A percentile compares a stretch with the other conserved stretches of the same genome.
phyloP scores from a whole-genome alignment of 2,888 invertebrate species.

The Helicoverpa assulta region DNA sequence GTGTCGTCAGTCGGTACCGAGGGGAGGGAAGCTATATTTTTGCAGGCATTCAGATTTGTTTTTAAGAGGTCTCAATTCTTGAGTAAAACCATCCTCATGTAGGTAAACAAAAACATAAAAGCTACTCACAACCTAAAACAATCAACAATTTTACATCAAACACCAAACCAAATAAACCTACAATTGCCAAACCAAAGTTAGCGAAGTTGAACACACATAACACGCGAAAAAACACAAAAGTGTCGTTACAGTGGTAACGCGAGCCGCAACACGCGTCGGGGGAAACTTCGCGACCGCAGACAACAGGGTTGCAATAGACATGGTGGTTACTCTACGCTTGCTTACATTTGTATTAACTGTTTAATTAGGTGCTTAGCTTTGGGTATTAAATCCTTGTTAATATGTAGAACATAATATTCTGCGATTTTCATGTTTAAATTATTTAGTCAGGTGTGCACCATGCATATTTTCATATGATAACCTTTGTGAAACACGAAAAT shows the following conservation, averaged over 20 bases:
- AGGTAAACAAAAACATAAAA: neutral
- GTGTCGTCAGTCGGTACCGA: neutral
- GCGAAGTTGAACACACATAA: constrained; percentile 47
- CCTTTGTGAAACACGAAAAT: no score
- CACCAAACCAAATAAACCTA: constrained; percentile 30
- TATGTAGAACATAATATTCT: no score
- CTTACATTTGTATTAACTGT: constrained; percentile 1
- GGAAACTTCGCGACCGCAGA: constrained; percentile 61
- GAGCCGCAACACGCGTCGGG: constrained; percentile 49
- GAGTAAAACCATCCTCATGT: neutral
- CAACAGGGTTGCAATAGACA: constrained; percentile 46
- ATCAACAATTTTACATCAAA: neutral
- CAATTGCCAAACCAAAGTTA: constrained; percentile 41
- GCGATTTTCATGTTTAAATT: no score
- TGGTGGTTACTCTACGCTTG: constrained; percentile 46
- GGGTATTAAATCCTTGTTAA: neutral
- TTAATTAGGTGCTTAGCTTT: neutral
- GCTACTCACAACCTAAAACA: neutral
- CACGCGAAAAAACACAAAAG: constrained; percentile 54
- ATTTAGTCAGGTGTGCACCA: no score
- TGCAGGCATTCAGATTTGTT: no score
- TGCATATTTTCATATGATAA: no score
- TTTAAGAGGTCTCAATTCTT: no score
- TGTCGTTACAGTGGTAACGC: constrained; percentile 57
- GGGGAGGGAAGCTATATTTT: no score